Conservation (phyloP, 2,888 invertebrate species). For the Ecdyonurus torrentis region DNA sequence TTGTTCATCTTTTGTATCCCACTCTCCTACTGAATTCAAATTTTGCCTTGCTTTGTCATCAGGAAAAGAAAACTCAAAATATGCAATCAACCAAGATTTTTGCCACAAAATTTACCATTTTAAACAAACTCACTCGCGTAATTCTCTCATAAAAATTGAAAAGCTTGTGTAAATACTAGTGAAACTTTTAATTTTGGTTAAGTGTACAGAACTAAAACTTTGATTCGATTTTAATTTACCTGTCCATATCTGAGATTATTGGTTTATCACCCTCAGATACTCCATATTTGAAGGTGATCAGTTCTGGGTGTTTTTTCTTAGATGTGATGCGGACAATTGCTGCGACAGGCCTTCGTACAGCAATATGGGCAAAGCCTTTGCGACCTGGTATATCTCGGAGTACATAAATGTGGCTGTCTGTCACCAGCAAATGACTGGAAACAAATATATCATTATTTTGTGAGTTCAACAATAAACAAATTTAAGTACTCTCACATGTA, state of each 20-base stretch:
- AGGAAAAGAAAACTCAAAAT: too few species aligned
- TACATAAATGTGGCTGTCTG: conserved; percentile 70
- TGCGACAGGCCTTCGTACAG: conserved; percentile 72
- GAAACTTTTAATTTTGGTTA: background rate
- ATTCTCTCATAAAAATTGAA: conserved; percentile 1
- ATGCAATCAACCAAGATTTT: too few species aligned
- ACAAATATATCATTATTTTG: background rate
- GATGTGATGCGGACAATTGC: conserved; percentile 95
- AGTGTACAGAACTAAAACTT: background rate
- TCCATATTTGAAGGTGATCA: conserved; percentile 95
- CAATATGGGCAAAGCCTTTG: conserved; percentile 66
- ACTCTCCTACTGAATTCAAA: too few species aligned
- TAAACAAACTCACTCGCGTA: background rate
- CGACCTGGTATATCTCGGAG: conserved; percentile 60
- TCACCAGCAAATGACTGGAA: conserved; percentile 66
- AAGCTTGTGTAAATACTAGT: background rate
- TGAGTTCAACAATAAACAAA: too few species aligned
- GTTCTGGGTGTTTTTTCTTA: conserved; percentile 83
- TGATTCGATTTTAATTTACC: conserved; percentile 16
- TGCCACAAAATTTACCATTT: background rate
- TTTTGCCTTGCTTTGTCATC: too few species aligned
- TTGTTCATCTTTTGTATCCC: too few species aligned
- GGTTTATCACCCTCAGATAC: conserved; percentile 62
- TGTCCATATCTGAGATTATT: conserved; percentile 76
- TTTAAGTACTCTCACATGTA: too few species aligned